Conservation (phyloP, 2,888 invertebrate genomes). For the Coleophora flavipennella region DNA sequence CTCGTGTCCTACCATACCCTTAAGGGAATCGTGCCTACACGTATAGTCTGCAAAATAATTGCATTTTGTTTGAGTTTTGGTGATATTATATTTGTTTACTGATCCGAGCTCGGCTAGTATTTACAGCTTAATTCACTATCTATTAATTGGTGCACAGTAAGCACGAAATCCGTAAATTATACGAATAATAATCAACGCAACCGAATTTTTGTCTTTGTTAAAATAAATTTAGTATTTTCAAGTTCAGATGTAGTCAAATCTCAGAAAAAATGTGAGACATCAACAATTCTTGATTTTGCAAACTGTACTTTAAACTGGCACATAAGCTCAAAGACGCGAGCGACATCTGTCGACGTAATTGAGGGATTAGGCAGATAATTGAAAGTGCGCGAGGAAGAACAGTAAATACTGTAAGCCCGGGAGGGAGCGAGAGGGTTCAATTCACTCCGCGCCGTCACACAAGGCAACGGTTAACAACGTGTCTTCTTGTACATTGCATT, state of each 20-base stretch:
- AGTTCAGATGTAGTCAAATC: too few relatives aligned
- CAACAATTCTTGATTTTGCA: constrained; percentile 56
- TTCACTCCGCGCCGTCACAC: constrained; percentile 46
- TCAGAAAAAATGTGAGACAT: constrained; percentile 36
- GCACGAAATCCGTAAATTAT: too few relatives aligned
- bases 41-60: constrained; percentile 25
- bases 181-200: too few relatives aligned
- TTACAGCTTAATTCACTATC: too few relatives aligned
- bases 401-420: constrained; percentile 21
- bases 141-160: too few relatives aligned
- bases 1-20: constrained; percentile 47
- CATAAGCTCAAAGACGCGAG: constrained; percentile 68
- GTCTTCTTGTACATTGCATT: constrained; percentile 77
- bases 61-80: constrained; percentile 6
- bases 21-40: constrained; percentile 26
- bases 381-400: constrained; percentile 64
- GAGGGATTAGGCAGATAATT: constrained; percentile 80
- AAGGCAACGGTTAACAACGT: constrained; percentile 75
- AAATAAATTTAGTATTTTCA: too few relatives aligned
- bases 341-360: constrained; percentile 77
- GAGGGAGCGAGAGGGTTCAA: constrained; percentile 41
- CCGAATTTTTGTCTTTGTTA: too few relatives aligned
- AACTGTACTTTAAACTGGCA: constrained; percentile 68
- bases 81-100: too few relatives aligned
- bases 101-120: too few relatives aligned